Base-by-base conservation (phyloP, 2,797 vertebrate species). In the Hyperoplus immaculatus region DNA sequence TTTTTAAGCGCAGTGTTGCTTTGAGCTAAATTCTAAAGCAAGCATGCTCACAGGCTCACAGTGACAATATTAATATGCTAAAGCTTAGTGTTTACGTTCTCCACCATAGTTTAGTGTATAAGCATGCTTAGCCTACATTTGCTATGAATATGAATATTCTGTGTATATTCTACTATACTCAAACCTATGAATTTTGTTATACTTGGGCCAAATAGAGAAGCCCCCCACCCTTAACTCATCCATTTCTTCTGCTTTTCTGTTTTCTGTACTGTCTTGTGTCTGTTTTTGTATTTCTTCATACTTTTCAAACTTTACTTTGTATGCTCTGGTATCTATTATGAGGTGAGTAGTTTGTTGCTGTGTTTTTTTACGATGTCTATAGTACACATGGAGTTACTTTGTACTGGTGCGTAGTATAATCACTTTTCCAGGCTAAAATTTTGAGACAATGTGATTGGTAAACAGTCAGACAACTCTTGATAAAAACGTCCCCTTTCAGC, bases 401-500 rank as follows among this genome's bases (percentile, higher is more conserved):
- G 9, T 63, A 51, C n/a, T 21, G 39, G 36, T 42, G 3, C 6
- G 7, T 13, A 51, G 39, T 58, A 14, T 45, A 38, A 39, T 43
- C 29, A 53, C 11, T 38, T 54, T 59, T 29, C 29, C 29, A 29
- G 29, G 29, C 29, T 29, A 29, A 2, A 29, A 36, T 58, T 79
- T 46, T 46, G 38, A 67, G 50, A 75, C 29, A 65, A 13, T 39
- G 36, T 59, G 57, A 56, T 55, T 66, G 59, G 56, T 8, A 62
- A 83, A 81, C 65, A 54, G 21, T 71, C 14, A 39, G 38, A 80
- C n/a, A 36, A 58, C 49, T 51, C 18, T 47, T 18, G 58, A 74
- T 77, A 68, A 21, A 76, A 47, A 64, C 43, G 54, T 85, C 68
- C 56, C 81, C 14, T 82, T 59, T 58, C 0, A 55, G 14, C 3